Evolutionary conservation across 2,797 vertebrate genomes (phyloP).

Genomic region (Dendrocincla tyrannina): DNA sequence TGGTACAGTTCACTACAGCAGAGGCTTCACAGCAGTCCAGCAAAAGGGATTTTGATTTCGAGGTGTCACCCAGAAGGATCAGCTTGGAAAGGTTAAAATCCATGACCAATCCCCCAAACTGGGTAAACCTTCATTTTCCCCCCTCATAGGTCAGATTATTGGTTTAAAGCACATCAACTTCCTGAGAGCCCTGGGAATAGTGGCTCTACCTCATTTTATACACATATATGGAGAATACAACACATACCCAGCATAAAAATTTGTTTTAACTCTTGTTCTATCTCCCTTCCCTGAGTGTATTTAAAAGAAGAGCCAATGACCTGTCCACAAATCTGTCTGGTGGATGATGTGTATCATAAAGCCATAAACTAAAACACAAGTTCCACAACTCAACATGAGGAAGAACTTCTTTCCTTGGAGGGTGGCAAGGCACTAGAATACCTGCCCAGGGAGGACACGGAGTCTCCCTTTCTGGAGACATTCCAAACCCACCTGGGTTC

Average conservation of each 20-base stretch:
- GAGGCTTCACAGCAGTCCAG: not conserved
- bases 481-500: fast-evolving
- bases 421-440: not conserved
- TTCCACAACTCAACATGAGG: not conserved
- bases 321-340: not conserved
- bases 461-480: not conserved
- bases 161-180: not conserved
- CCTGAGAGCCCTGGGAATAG: not conserved
- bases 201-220: not conserved
- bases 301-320: not conserved
- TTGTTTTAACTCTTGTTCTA: not conserved
- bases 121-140: not conserved
- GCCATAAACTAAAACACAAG: not conserved
- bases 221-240: not conserved
- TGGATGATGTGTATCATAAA: not conserved
- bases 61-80: not conserved
- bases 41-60: not conserved
- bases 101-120: fast-evolving
- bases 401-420: not conserved
- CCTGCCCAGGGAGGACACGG: not conserved
- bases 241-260: not conserved
- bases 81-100: not conserved
- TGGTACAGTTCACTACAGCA: not conserved
- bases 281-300: not conserved
- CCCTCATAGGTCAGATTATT: not conserved